A percentile compares a stretch with the other conserved stretches of the same genome.
Evolutionary conservation across 2,113 vertebrate genomes (phyloP).

Genomic region (Scophthalmus maximus): DNA sequence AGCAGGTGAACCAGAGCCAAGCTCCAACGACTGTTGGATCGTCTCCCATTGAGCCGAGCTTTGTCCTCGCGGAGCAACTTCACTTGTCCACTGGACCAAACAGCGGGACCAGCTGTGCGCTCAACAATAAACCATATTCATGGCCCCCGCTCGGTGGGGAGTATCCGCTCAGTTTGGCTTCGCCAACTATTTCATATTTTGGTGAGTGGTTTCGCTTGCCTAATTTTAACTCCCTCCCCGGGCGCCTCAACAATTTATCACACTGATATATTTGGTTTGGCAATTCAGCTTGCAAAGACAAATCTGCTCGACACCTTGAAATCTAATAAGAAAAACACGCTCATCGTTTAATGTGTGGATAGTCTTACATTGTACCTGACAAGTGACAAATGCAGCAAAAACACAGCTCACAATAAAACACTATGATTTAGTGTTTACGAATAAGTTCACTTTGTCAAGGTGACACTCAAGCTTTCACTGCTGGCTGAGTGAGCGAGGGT

Average conservation of each 20-base stretch:
- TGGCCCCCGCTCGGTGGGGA: constrained; percentile 23
- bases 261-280: constrained; percentile 32
- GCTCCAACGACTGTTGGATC: constrained; percentile 17
- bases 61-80: constrained; percentile 44
- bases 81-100: constrained; percentile 32
- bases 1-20: constrained; percentile 20
- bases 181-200: constrained; percentile 45
- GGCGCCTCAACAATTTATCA: constrained; percentile 18
- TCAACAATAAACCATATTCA: constrained; percentile 42
- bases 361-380: constrained; percentile 1
- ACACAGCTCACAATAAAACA: background rate
- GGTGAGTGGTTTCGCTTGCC: constrained; percentile 24
- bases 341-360: background rate
- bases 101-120: constrained; percentile 25
- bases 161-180: constrained; percentile 1
- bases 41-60: constrained; percentile 27
- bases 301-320: background rate
- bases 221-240: constrained; percentile 7
- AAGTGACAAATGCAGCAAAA: background rate
- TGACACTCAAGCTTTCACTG: background rate
- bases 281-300: background rate
- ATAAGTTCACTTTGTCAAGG: background rate
- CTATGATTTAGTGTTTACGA: background rate
- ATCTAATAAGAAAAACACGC: background rate
- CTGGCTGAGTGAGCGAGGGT: background rate